These are phyloP conservation scores for Ictidomys tridecemlineatus DNA, from an alignment of 2,113 vertebrate genomes.

Conservation along the genomic window DNA sequence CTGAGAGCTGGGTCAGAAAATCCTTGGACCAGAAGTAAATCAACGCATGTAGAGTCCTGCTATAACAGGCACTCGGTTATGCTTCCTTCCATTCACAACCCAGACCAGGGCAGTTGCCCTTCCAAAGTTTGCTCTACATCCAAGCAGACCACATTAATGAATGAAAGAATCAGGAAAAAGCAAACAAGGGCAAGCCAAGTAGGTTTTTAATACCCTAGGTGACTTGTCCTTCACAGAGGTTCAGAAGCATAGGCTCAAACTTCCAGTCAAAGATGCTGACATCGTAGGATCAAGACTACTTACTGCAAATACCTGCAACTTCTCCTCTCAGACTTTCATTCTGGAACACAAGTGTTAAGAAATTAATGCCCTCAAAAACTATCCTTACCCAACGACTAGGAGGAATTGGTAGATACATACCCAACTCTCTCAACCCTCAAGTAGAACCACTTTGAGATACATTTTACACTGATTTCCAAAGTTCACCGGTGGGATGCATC, in stretches of 20 bases:
- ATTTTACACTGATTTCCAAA: not conserved
- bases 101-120: not conserved
- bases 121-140: not conserved
- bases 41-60: not conserved
- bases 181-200: not conserved
- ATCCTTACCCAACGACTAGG: not conserved
- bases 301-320: not conserved
- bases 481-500: not conserved
- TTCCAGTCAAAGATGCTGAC: not conserved
- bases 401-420: constrained; percentile 29
- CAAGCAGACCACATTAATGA: not conserved
- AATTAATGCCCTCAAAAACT: not conserved
- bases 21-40: constrained; percentile 3
- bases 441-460: not conserved
- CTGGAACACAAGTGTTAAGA: not conserved
- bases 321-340: not conserved
- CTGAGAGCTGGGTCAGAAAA: constrained; percentile 4
- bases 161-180: not conserved
- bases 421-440: not conserved
- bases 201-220: not conserved
- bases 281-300: not conserved
- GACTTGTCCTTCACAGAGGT: not conserved
- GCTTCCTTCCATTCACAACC: not conserved
- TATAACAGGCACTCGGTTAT: not conserved
- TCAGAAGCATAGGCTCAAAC: not conserved